Percentiles rank a stretch among this genome's conserved stretches.
Evolutionary conservation across 1,140 invertebrate genomes (phyloP).

Genomic region (Gryllus bimaculatus): DNA sequence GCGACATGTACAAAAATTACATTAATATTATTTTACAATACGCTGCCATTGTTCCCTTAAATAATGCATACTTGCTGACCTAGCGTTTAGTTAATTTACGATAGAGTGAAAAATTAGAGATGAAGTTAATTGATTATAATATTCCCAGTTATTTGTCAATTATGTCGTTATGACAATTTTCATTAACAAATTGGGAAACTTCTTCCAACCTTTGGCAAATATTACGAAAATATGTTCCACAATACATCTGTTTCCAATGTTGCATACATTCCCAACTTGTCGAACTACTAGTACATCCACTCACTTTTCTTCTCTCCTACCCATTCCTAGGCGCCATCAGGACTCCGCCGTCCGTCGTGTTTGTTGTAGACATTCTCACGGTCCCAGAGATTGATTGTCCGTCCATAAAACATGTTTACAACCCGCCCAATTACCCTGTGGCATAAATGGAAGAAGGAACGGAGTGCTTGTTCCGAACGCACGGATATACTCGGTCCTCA

Average conservation of each 20-base stretch:
- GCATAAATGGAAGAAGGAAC: background rate
- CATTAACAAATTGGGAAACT: too few relatives aligned
- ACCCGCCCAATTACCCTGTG: background rate
- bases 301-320: background rate
- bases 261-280: background rate
- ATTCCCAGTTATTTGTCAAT: too few relatives aligned
- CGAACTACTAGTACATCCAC: background rate
- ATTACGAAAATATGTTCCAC: too few relatives aligned
- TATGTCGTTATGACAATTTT: too few relatives aligned
- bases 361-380: background rate
- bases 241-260: background rate
- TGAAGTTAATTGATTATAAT: too few relatives aligned
- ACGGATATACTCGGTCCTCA: background rate
- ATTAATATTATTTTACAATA: too few relatives aligned
- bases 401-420: conserved; percentile 1
- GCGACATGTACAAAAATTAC: background rate
- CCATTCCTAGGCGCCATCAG: background rate
- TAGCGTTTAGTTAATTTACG: too few relatives aligned
- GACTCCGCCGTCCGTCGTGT: background rate
- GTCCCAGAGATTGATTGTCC: background rate
- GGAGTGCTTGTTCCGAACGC: background rate
- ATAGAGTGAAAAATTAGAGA: too few relatives aligned
- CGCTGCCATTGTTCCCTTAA: too few relatives aligned
- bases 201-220: too few relatives aligned
- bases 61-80: too few relatives aligned